Conservation (phyloP, 2,797 vertebrate genomes). For the Mormyrops boulengeri region DNA sequence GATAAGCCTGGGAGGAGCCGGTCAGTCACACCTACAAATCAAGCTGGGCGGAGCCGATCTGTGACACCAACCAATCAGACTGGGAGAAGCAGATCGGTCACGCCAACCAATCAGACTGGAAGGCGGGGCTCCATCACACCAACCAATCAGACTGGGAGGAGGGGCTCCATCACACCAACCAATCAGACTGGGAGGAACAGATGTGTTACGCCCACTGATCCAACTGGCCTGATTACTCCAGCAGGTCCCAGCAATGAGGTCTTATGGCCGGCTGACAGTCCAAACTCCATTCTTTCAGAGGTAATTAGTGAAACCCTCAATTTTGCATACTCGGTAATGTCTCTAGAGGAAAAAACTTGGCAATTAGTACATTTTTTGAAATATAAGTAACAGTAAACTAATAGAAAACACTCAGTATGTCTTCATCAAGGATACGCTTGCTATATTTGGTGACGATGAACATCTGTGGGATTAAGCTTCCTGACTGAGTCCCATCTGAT, state of each 20-base stretch:
- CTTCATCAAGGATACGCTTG: background rate
- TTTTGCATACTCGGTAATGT: background rate
- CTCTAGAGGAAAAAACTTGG: background rate
- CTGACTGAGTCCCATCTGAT: background rate
- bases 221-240: background rate
- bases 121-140: background rate
- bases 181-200: constrained; percentile 1
- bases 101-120: background rate
- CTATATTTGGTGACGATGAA: background rate
- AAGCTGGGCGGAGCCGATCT: background rate
- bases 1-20: background rate
- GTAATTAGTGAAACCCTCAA: background rate
- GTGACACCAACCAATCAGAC: constrained; percentile 8
- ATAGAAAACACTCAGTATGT: background rate
- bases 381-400: background rate
- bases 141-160: background rate
- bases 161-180: background rate
- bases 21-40: constrained; percentile 9
- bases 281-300: constrained; percentile 9
- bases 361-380: background rate
- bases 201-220: background rate
- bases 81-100: background rate
- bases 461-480: background rate
- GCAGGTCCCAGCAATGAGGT: background rate
- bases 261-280: background rate